phyloP scores from a whole-genome alignment of 2,888 invertebrate species.

The Lasioglossum pauxillum region DNA sequence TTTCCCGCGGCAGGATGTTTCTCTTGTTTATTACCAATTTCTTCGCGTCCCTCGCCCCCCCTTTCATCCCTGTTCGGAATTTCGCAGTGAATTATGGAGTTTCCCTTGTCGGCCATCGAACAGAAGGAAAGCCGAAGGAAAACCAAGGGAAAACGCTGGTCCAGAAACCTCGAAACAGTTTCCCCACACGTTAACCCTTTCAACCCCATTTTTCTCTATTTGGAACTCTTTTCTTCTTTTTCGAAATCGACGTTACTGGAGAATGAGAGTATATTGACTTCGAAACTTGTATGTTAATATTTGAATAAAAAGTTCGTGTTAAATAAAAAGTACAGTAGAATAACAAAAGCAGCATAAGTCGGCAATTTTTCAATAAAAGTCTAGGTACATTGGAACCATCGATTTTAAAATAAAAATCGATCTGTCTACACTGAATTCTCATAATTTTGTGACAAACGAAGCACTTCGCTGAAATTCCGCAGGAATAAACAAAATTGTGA shows the following conservation, averaged over 20 bases:
- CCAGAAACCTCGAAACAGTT: not conserved
- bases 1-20: conserved; percentile 19
- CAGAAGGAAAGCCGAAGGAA: not conserved
- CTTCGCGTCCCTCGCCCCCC: not conserved
- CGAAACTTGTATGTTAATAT: not conserved
- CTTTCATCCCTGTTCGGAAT: not conserved
- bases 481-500: not conserved
- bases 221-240: not conserved
- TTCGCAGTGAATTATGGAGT: not conserved
- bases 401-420: no score
- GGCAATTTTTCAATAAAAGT: not conserved
- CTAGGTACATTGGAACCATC: no score
- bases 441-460: no score
- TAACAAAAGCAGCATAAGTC: not conserved
- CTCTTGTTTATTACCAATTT: conserved; percentile 42
- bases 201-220: not conserved
- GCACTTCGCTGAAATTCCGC: not conserved
- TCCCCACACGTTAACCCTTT: not conserved
- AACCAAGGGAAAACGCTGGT: not conserved
- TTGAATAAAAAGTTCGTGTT: no score
- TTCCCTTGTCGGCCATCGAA: not conserved
- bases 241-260: not conserved
- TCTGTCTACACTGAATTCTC: not conserved
- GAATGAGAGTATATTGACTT: no score
- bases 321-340: not conserved